Evolutionary conservation across 2,113 vertebrate species (phyloP), one percentile per base, ranked within the genome.

Genomic region (Halichoerus grypus): DNA sequence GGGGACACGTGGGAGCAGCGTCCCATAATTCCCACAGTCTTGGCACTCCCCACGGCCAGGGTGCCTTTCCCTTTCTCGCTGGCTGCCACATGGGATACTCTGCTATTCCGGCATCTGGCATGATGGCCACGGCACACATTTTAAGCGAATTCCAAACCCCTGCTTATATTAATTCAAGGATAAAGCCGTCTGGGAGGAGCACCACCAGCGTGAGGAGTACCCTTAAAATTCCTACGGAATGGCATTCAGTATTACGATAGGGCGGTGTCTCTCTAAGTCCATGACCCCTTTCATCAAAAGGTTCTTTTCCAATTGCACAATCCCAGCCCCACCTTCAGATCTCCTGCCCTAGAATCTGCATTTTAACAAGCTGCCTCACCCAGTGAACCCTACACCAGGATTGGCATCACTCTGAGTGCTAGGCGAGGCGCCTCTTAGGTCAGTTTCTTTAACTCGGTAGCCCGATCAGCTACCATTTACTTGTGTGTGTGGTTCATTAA

Each of bases 1-100:
- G 55, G 74, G 57, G 28, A 67, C 71, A 82, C 0, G 0, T 5
- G 24, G 61, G 61, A 1, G 18, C 31, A 55, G 24, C 28, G 57
- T 63, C 80, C 90, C 31, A 5, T 22, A 57, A 24, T 77, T n/a
- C 39, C 77, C 65, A 24, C 6, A 33, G 49, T 22, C 14, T 33
- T 42, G 46, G 51, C 18, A 18, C 26, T 65, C 59, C 59, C 28
- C 26, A 28, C n/a, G 67, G 15, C 7, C 4, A 63, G 39, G 7
- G 39, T 1, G 24, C 5, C 79, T 89, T 71, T 59, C 51, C 6
- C 19, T 46, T 63, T 31, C 42, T 51, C 46, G n/a, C 69, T 26
- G 0, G 0, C 3, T 33, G n/a, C 19, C 26, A 46, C 22, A 51
- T 42, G 12, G 33, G 42, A 71, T 26, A 24, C 3, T 24, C 26